Conservation (phyloP, 2,888 invertebrate genomes). For the Brenthis ino region DNA sequence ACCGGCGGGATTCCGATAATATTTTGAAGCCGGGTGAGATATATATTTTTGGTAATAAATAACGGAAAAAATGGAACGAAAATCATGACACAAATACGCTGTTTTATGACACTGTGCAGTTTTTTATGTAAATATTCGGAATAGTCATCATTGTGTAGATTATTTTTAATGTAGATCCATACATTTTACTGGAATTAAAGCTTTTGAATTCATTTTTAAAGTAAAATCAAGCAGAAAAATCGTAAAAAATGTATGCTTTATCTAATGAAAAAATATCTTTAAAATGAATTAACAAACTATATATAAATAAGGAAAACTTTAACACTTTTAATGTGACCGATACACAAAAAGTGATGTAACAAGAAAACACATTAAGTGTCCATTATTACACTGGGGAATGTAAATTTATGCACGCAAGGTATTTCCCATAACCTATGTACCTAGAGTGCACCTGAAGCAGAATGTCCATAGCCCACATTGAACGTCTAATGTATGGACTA, state of each 20-base stretch:
- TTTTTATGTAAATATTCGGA: constrained; percentile 9
- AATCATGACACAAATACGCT: constrained; percentile 21
- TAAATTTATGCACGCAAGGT: constrained; percentile 29
- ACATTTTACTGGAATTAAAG: constrained; percentile 1
- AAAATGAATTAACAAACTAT: too few relatives aligned
- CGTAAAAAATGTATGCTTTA: too few relatives aligned
- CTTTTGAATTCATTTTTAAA: neutral
- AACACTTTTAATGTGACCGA: too few relatives aligned
- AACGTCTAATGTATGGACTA: constrained; percentile 28
- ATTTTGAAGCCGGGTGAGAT: constrained; percentile 73
- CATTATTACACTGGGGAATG: constrained; percentile 15
- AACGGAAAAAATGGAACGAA: constrained; percentile 25
- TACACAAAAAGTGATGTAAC: neutral
- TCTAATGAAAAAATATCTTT: too few relatives aligned
- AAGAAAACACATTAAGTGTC: neutral
- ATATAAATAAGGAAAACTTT: too few relatives aligned
- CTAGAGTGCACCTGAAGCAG: constrained; percentile 22
- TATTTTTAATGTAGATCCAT: neutral
- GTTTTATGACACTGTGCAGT: constrained; percentile 27
- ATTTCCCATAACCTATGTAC: constrained; percentile 27
- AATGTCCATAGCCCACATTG: constrained; percentile 26
- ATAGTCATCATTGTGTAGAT: constrained; percentile 2
- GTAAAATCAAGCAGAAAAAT: too few relatives aligned
- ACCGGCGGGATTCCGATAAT: constrained; percentile 70
- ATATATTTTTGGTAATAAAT: constrained; percentile 40